Evolutionary conservation across 1,140 invertebrate species (phyloP), one percentile per base, ranked within the genome.

Genomic region (Pectinophora gossypiella): DNA sequence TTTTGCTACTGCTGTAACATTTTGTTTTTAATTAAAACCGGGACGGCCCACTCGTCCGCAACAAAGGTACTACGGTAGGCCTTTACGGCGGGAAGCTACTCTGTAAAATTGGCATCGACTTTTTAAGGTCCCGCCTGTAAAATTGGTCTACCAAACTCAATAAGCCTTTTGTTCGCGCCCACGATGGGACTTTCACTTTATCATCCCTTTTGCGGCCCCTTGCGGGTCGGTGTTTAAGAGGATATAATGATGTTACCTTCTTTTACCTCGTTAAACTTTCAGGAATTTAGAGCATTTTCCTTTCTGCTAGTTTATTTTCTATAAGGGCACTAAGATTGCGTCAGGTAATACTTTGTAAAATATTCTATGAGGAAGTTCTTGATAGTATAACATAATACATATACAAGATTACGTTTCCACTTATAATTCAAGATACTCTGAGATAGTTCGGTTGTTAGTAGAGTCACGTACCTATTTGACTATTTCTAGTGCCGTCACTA

Each of bases 121-220:
- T 40, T 40, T 58, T 57, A 52, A 49, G 43, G 18, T 50, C 47
- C 44, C 48, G 53, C 58, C 54, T 65, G 62, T 56, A 56, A 76
- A 68, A 74, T 76, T 70, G 61, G 48, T 53, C 51, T 46, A 54
- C 53, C 38, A 62, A 72, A 76, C 62, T 67, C 64, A 72, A 79
- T 77, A 80, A 77, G 70, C 52, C 68, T 65, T 76, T 79, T 75
- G 61, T 72, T 67, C 57, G 54, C 54, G 48, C 52, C 51, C 54
- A 56, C 64, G 65, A 64, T 67, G 68, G 71, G 56, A 49, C 47
- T 64, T 64, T 69, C 64, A 57, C 62, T 70, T 66, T 73, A 72
- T 71, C 64, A 65, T 63, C 54, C 72, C 60, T 53, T 67, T 49
- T 57, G 55, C 23, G 57, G 48, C 58, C 54, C 53, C 65, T 69